These are phyloP conservation scores for Entomyzon cyanotis DNA, from an alignment of 2,113 vertebrate genomes.

Conservation along the genomic window DNA sequence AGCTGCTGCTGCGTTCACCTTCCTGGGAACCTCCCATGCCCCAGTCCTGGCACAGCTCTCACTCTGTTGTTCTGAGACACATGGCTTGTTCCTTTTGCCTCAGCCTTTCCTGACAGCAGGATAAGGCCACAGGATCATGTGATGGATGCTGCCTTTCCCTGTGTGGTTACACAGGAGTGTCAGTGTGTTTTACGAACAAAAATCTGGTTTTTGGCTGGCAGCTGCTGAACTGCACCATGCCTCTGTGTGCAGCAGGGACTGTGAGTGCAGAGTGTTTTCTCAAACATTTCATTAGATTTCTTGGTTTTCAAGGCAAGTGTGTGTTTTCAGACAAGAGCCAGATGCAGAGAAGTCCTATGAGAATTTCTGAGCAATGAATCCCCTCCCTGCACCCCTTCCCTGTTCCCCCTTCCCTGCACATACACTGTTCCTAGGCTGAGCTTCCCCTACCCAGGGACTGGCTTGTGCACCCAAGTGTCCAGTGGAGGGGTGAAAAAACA, in stretches of 20 bases:
- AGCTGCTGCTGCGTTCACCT: neutral
- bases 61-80: neutral
- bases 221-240: neutral
- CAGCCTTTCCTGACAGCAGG: neutral
- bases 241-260: neutral
- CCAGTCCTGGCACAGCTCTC: neutral
- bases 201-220: neutral
- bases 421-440: neutral
- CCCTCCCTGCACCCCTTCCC: neutral
- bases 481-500: neutral
- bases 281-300: neutral
- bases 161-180: neutral
- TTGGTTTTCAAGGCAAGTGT: neutral
- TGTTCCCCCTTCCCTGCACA: neutral
- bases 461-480: neutral
- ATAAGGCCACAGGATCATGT: neutral
- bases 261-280: neutral
- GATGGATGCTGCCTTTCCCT: neutral
- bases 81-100: neutral
- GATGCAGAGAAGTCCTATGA: neutral
- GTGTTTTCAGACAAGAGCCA: neutral
- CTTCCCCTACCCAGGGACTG: neutral
- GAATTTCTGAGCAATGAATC: neutral
- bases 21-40: neutral
- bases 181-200: neutral